Evolutionary conservation across 2,797 vertebrate genomes (phyloP).

Genomic region (Prionace glauca): DNA sequence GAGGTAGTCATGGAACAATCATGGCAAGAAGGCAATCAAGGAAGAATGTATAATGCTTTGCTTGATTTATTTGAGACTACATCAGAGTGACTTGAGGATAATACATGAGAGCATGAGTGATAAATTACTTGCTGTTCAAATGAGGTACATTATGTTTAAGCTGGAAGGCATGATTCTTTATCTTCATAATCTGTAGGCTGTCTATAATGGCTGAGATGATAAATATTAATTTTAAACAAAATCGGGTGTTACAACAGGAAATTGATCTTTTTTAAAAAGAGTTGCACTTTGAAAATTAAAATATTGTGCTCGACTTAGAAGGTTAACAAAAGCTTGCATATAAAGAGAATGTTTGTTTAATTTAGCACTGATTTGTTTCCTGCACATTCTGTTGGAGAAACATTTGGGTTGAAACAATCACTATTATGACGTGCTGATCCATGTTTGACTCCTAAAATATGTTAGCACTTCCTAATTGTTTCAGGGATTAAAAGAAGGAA

Average conservation of each 20-base stretch:
- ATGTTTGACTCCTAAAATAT: background rate
- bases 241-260: background rate
- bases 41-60: background rate
- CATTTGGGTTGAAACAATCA: background rate
- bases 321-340: no score
- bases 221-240: background rate
- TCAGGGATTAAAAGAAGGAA: background rate
- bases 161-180: background rate
- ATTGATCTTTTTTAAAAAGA: background rate
- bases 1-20: background rate
- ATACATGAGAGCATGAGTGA: background rate
- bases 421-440: background rate
- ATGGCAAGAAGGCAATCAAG: background rate
- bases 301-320: background rate
- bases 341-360: background rate
- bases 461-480: background rate
- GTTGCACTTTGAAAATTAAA: background rate
- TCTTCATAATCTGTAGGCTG: background rate
- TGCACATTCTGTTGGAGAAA: background rate
- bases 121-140: background rate
- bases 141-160: background rate
- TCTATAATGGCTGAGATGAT: background rate
- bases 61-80: background rate
- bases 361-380: background rate
- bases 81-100: background rate